Percentiles rank a stretch among this genome's conserved stretches.
These are phyloP conservation scores for Hydrolagus affinis DNA, from an alignment of 2,113 vertebrate genomes.

Conservation along the genomic window DNA sequence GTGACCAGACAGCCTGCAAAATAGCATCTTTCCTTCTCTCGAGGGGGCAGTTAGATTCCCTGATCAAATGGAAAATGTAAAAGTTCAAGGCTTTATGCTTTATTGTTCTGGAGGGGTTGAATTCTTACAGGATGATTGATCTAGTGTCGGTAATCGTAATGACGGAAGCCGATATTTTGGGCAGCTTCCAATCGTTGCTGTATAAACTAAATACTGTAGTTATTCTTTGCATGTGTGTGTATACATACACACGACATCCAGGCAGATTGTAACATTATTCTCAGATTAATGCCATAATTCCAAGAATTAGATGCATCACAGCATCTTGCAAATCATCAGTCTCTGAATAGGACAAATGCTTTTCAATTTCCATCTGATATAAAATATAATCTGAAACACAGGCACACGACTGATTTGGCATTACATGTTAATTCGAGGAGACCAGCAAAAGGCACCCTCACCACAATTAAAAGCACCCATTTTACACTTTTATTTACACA, in stretches of 20 bases:
- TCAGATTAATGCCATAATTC: not conserved
- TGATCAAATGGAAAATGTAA: not conserved
- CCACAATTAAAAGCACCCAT: too few species aligned
- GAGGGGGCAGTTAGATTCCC: not conserved
- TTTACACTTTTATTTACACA: too few species aligned
- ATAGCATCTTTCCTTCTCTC: not conserved
- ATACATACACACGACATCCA: not conserved
- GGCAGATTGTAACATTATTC: not conserved
- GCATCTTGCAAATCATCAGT: too few species aligned
- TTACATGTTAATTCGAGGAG: not conserved
- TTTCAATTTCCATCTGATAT: too few species aligned
- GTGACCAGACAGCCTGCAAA: not conserved
- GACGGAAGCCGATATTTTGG: not conserved
- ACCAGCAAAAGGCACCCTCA: not conserved
- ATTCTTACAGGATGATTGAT: not conserved
- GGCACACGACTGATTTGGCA: too few species aligned
- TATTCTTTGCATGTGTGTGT: not conserved
- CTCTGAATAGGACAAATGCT: too few species aligned
- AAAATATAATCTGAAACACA: too few species aligned
- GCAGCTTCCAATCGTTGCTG: not conserved
- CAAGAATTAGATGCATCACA: too few species aligned
- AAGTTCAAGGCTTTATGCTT: slow-evolving; percentile 1
- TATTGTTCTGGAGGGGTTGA: slow-evolving; percentile 9
- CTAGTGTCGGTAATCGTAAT: not conserved
- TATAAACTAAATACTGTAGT: slow-evolving; percentile 2